Base-by-base conservation (phyloP, 2,797 vertebrate species). In the Perodicticus potto region DNA sequence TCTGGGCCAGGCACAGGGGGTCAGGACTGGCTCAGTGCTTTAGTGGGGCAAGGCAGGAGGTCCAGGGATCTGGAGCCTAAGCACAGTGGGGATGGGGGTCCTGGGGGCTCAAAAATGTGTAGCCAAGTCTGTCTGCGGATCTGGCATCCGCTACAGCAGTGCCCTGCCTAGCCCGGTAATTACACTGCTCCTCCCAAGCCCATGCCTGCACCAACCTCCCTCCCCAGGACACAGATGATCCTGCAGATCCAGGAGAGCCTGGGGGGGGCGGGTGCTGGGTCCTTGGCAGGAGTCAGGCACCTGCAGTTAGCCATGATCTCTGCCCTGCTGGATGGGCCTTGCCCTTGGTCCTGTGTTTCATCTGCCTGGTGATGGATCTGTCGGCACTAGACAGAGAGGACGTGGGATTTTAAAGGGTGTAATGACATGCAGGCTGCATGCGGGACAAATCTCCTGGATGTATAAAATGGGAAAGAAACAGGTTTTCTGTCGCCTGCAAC, bases 401-500 rank as follows among this genome's bases (percentile, higher is more conserved):
- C 0, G 82, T 55, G 16, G 16, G 61, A 94, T 73, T 98, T 90
- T 95, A 20, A 86, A 86, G 95, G 1, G 0, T n/a, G 86, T 91
- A 72, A 93, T n/a, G 92, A 97, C 78, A 57, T 4, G 87, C 93
- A 91, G 97, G 91, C 94, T 96, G 94, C 97, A 67, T 29, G 92
- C 34, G 93, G 91, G 73, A 87, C n/a, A 86, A 67, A 96, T 82
- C 96, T 96, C 95, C 97, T 93, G 93, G 92, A 63, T 32, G 27
- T 25, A 95, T 93, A 97, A 97, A 98, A 95, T 10, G 95, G 89
- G 92, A 92, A 97, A 97, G 95, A 93, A 98, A 97, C 97, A 95
- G 97, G 94, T 91, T 98, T 98, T 91, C 97, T 97, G 97, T 97
- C 81, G n/a, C 98, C 98, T 77, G 97, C 86, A 96, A 98, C 97